These are phyloP conservation scores for Rhimphoctona megacephalus DNA, from an alignment of 2,888 invertebrate genomes.

Conservation along the genomic window DNA sequence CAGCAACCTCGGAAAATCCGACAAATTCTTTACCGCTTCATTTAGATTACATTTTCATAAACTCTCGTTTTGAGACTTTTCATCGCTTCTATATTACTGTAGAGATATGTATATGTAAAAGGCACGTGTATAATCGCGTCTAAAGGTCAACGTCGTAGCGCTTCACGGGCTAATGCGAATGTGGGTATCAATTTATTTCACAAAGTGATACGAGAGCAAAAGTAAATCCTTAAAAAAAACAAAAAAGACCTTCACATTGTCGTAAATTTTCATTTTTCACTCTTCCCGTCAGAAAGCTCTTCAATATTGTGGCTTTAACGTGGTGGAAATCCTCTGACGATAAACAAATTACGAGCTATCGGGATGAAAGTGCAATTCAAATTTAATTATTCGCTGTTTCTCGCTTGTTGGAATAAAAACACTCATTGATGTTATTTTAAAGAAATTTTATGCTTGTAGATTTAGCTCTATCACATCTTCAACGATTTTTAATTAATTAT, in stretches of 20 bases:
- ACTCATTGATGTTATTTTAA: no score
- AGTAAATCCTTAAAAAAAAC: not conserved
- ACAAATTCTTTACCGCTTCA: not conserved
- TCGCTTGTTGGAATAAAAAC: not conserved
- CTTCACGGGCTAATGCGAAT: slow-evolving; percentile 3
- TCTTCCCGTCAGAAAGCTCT: not conserved
- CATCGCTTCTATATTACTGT: not conserved
- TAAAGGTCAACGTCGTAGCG: slow-evolving; percentile 30
- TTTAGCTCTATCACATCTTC: not conserved
- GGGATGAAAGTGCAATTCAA: not conserved
- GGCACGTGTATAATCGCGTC: not conserved
- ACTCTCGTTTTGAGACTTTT: slow-evolving; percentile 19
- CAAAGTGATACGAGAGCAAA: slow-evolving; percentile 15
- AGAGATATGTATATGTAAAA: slow-evolving; percentile 3
- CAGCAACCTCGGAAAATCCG: slow-evolving; percentile 30
- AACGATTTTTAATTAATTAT: not conserved
- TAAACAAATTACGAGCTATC: not conserved
- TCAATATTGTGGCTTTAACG: not conserved
- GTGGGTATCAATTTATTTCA: slow-evolving; percentile 31
- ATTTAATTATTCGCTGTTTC: not conserved
- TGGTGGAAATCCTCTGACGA: not conserved
- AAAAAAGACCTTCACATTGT: not conserved
- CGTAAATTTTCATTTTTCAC: slow-evolving; percentile 20
- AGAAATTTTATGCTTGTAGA: no score
- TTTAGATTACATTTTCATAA: slow-evolving; percentile 23